These are phyloP conservation scores for Ametastegia equiseti DNA, from an alignment of 2,888 invertebrate species.

Conservation along the genomic window DNA sequence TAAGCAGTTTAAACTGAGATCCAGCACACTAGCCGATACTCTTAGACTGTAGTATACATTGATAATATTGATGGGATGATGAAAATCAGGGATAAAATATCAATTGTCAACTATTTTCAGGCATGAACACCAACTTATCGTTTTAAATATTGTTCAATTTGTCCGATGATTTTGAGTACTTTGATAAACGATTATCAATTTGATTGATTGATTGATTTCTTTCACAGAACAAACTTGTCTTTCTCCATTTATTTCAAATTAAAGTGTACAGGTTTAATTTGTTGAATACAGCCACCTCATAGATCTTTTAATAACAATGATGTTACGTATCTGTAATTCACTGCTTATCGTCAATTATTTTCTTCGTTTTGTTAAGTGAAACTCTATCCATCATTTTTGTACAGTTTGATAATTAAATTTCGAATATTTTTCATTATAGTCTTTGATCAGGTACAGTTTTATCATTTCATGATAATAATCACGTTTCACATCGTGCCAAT, in stretches of 20 bases:
- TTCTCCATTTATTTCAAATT: no score
- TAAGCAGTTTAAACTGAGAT: slow-evolving; percentile 58
- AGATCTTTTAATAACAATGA: background rate
- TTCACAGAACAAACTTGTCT: background rate
- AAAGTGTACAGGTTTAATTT: no score
- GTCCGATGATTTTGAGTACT: background rate
- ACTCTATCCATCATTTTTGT: background rate
- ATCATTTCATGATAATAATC: background rate
- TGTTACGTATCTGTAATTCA: no score
- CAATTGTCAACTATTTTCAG: background rate
- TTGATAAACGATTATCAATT: background rate
- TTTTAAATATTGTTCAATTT: background rate
- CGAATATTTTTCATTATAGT: background rate
- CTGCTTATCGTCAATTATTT: background rate
- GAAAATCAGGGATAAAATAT: slow-evolving; percentile 10
- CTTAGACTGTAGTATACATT: slow-evolving; percentile 66
- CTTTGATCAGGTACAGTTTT: background rate
- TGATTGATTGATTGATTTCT: background rate
- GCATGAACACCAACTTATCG: background rate
- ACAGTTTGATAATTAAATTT: background rate
- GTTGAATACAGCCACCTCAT: background rate
- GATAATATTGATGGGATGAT: slow-evolving; percentile 14
- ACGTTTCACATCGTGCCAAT: background rate
- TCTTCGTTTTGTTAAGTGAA: background rate
- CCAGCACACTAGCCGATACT: slow-evolving; percentile 68